Evolutionary conservation across 2,888 invertebrate genomes (phyloP), one percentile per base, ranked within the genome.

Genomic region (Entomobrya multifasciata): DNA sequence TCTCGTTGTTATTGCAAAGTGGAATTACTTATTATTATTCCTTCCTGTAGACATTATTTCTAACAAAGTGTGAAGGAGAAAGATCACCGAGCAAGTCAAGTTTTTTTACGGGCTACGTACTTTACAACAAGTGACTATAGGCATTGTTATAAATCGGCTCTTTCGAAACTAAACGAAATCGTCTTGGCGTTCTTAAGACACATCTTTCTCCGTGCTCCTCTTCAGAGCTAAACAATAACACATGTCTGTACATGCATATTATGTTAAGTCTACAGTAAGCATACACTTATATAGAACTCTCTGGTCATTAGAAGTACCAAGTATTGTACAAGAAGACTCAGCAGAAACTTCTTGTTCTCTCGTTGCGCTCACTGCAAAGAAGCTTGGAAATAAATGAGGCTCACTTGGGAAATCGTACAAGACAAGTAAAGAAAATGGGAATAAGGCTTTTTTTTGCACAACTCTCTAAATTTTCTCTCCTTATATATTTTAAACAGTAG

Each of bases 401-500:
- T 67, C 84, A 67, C 84, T 77, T 84, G 84, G 84, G 84, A 84
- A 84, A 84, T 84, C 76, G 77, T 8, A 76, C 30, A 67, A 84
- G 84, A 84, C 84, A 77, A 47, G 27, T 13, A n/a, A 41, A 81
- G 22, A 65, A 52, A 72, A 36, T 20, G 47, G 49, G 47, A 57
- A 60, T 15, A 6, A 27, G 27, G 17, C 49, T 36, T 44, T 13
- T 25, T 20, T 62, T 78, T 49, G 30, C 44, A 57, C 25, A 81
- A 81, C 74, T 82, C 20, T 20, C 60, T 36, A 81, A 81, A 81
- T 81, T 81, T 70, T 25, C 36, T 36, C 36, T 36, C 36, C 81
- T 27, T 81, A 72, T 79, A 70, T 79, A 84, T 84, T 84, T 84
- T 77, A 84, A 84, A 84, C 84, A 84, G 84, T 77, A 36, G 84